Evolutionary conservation across 2,113 vertebrate genomes (phyloP).

Genomic region (Nothobranchius kuhntae): DNA sequence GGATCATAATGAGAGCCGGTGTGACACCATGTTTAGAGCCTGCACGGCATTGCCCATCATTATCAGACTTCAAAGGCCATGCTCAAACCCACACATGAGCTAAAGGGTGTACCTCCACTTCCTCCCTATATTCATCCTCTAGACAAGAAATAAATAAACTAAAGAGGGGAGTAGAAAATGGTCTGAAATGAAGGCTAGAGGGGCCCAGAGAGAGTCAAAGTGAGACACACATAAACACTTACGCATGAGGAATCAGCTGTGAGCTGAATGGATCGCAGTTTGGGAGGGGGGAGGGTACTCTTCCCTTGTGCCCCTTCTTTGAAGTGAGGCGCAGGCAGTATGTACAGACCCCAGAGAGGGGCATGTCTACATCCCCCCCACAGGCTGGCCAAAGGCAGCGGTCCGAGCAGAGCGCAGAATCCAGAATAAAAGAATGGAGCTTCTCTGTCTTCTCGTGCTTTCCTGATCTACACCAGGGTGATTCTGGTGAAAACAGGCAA

Average conservation of each 20-base stretch:
- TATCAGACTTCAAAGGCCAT: constrained; percentile 58
- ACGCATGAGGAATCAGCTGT: constrained; percentile 72
- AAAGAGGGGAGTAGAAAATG: constrained; percentile 38
- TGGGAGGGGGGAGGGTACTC: constrained; percentile 51
- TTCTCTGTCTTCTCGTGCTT: constrained; percentile 28
- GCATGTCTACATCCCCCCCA: constrained; percentile 68
- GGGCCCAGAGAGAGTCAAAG: constrained; percentile 67
- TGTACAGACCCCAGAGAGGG: constrained; percentile 75
- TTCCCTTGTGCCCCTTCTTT: constrained; percentile 79
- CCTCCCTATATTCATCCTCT: constrained; percentile 40
- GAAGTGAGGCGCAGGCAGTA: constrained; percentile 79
- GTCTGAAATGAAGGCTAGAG: constrained; percentile 73
- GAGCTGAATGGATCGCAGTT: constrained; percentile 71
- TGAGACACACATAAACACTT: constrained; percentile 60
- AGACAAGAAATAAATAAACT: constrained; percentile 27
- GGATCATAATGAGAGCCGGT: constrained; percentile 14
- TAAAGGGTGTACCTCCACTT: constrained; percentile 35
- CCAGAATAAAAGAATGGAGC: constrained; percentile 32
- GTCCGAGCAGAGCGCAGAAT: constrained; percentile 47
- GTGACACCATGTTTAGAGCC: constrained; percentile 54
- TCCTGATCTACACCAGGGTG: constrained; percentile 18
- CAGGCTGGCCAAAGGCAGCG: constrained; percentile 69
- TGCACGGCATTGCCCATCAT: constrained; percentile 40
- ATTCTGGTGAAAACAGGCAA: constrained; percentile 16
- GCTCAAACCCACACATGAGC: constrained; percentile 44